phyloP scores from a whole-genome alignment of 2,888 invertebrate genomes.

The Miltochrista miniata region DNA sequence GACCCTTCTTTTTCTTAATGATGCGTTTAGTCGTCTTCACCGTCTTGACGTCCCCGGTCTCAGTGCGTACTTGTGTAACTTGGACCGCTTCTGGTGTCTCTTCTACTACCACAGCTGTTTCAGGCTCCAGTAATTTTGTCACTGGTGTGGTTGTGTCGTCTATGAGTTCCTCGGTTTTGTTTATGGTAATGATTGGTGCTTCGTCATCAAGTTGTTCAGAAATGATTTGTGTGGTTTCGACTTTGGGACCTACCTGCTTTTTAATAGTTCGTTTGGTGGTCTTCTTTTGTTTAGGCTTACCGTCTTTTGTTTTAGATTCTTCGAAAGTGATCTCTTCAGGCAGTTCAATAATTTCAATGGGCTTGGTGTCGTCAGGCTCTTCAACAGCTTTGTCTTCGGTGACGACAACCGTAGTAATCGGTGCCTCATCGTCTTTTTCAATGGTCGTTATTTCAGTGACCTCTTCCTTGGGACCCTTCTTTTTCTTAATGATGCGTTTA shows the following conservation, averaged over 20 bases:
- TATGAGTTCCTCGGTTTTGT: constrained; percentile 19
- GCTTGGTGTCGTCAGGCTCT: background rate
- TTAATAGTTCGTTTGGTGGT: constrained; percentile 1
- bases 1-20: constrained; percentile 57
- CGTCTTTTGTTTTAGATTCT: background rate
- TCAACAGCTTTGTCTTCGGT: background rate
- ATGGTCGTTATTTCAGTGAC: background rate
- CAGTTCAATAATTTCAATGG: background rate
- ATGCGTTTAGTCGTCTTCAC: constrained; percentile 46
- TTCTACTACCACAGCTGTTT: constrained; percentile 9
- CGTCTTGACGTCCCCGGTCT: constrained; percentile 35
- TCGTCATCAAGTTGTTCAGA: constrained; percentile 16
- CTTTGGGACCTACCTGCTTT: constrained; percentile 2
- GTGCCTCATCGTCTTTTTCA: constrained; percentile 34
- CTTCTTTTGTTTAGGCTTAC: constrained; percentile 2
- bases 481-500: background rate
- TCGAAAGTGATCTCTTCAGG: background rate
- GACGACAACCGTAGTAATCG: constrained; percentile 45
- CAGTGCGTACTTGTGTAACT: constrained; percentile 10
- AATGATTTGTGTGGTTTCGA: constrained; percentile 17
- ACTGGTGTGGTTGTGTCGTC: constrained; percentile 14
- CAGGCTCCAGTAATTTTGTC: constrained; percentile 10
- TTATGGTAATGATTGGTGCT: constrained; percentile 16
- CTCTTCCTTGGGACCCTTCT: background rate
- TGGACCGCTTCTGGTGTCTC: constrained; percentile 34